These are phyloP conservation scores for Drosophila nigritarsus DNA, from an alignment of 2,888 invertebrate species.

Conservation along the genomic window DNA sequence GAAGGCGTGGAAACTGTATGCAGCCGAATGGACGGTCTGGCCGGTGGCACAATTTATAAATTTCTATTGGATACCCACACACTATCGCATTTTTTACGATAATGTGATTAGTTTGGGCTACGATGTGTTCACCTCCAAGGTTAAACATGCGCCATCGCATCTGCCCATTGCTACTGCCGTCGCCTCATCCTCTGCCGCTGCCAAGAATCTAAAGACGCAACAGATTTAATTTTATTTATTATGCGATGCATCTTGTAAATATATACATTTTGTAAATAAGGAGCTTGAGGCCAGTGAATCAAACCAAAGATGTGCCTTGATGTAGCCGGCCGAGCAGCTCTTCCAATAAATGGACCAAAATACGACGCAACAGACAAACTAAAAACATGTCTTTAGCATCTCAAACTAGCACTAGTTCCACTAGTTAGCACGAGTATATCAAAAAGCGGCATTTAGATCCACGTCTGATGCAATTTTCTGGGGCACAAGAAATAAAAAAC, in stretches of 20 bases:
- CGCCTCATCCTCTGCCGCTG: not conserved
- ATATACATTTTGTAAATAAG: conserved; percentile 12
- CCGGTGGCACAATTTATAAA: conserved; percentile 97
- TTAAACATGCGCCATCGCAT: conserved; percentile 87
- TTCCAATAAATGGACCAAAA: conserved; percentile 22
- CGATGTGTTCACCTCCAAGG: conserved; percentile 93
- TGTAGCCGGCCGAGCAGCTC: conserved; percentile 5
- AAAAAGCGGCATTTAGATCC: conserved; percentile 24
- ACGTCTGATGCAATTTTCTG: conserved; percentile 41
- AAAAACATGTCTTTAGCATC: not conserved
- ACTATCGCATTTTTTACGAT: conserved; percentile 94
- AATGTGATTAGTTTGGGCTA: conserved; percentile 93
- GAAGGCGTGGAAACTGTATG: conserved; percentile 92
- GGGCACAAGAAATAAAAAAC: not conserved
- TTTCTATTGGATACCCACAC: conserved; percentile 93
- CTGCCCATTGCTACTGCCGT: conserved; percentile 29
- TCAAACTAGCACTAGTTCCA: conserved; percentile 17
- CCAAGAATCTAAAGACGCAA: conserved; percentile 33
- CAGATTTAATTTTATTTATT: conserved; percentile 12
- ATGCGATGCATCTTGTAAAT: conserved; percentile 25
- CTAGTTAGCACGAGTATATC: not conserved
- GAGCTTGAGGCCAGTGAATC: conserved; percentile 2
- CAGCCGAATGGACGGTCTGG: conserved; percentile 96
- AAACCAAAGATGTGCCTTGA: conserved; percentile 19
- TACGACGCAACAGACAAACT: conserved; percentile 7